Evolutionary conservation across 2,797 vertebrate genomes (phyloP).

Genomic region (Scyliorhinus canicula): DNA sequence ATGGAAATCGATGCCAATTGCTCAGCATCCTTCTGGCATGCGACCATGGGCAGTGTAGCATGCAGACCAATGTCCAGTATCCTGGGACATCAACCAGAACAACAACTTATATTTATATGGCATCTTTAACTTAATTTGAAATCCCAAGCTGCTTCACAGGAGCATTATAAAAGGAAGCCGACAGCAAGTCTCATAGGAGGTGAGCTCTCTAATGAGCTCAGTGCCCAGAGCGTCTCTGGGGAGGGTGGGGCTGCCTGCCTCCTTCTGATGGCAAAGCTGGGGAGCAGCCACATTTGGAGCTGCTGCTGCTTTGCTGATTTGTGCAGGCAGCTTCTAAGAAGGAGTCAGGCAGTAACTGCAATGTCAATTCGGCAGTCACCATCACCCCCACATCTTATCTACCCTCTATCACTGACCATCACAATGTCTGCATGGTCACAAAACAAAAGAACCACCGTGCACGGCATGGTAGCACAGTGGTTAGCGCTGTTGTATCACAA

Average conservation of each 20-base stretch:
- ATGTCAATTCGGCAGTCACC: background rate
- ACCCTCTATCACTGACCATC: background rate
- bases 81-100: background rate
- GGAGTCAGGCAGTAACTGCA: too few relatives aligned
- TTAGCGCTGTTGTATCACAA: too few relatives aligned
- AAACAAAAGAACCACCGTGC: background rate
- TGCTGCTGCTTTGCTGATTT: too few relatives aligned
- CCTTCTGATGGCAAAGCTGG: too few relatives aligned
- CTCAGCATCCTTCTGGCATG: background rate
- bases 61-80: background rate
- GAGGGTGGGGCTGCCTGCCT: too few relatives aligned
- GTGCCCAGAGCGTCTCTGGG: too few relatives aligned
- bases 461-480: too few relatives aligned
- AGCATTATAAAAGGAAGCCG: background rate
- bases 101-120: background rate
- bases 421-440: background rate
- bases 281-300: too few relatives aligned
- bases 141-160: background rate
- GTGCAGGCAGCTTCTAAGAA: too few relatives aligned
- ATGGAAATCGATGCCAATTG: background rate
- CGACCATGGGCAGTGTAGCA: background rate
- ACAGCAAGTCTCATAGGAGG: too few relatives aligned
- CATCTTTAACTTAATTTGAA: background rate
- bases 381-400: background rate
- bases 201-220: too few relatives aligned